These are phyloP conservation scores for Phoxinus dragarum DNA, from an alignment of 2,797 vertebrate species.

Conservation along the genomic window DNA sequence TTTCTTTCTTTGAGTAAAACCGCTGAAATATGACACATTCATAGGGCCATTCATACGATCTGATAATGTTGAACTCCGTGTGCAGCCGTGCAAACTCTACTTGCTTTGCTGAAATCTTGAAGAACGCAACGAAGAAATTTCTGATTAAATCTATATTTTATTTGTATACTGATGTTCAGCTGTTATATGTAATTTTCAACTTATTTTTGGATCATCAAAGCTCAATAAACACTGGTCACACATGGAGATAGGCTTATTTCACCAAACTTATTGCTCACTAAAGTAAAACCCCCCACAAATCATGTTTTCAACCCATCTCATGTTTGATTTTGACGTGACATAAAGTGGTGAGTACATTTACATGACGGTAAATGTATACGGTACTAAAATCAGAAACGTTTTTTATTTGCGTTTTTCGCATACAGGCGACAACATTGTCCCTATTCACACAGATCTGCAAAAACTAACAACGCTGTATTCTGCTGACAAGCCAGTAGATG, in stretches of 20 bases:
- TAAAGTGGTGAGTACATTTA: not conserved
- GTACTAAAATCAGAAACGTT: too few species aligned
- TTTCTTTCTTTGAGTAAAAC: slow-evolving; percentile 32
- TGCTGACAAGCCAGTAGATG: too few species aligned
- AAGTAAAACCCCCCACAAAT: not conserved
- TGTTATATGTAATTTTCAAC: not conserved
- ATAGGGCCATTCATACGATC: slow-evolving; percentile 37
- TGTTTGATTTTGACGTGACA: not conserved
- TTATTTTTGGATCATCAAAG: not conserved
- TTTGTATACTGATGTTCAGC: not conserved
- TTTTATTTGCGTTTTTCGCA: too few species aligned
- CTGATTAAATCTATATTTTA: not conserved
- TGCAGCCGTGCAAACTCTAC: not conserved
- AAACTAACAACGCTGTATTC: too few species aligned
- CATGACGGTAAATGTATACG: not conserved
- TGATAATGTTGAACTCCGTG: slow-evolving; percentile 35
- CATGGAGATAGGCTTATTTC: not conserved
- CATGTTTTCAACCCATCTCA: not conserved
- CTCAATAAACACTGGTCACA: not conserved
- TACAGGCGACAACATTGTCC: not conserved
- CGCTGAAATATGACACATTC: slow-evolving; percentile 48
- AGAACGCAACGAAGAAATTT: not conserved
- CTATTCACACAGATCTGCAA: not conserved
- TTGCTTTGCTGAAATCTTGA: not conserved
- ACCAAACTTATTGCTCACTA: not conserved